Evolutionary conservation across 2,797 vertebrate species (phyloP), one percentile per base, ranked within the genome.

Genomic region (Microcaecilia unicolor): DNA sequence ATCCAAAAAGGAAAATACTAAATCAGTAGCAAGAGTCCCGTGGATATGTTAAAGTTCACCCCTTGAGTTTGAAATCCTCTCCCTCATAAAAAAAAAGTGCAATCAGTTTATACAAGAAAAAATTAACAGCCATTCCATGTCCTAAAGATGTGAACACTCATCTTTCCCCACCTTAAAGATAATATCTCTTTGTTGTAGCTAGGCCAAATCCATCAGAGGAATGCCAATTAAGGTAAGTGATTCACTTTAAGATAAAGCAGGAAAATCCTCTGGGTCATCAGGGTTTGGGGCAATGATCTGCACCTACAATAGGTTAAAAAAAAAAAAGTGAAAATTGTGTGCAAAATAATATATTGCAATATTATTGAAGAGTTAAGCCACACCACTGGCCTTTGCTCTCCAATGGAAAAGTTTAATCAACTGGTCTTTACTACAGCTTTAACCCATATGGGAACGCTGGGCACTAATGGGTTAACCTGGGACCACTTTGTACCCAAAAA

Each of bases 251-350:
- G 61, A 56, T 56, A 86, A 61, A 25, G 84, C 82, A 0, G 81
- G 84, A 40, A 86, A 86, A 42, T 82, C 76, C 29, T 85, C 82
- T 4, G 74, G 82, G 42, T 86, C 82, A 44, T 85, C 73, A 1
- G 81, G 81, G 44, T 87, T 81, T 44, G 82, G 83, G 62, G 72
- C 74, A 33, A 70, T 28, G 10, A 48, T 51, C 19, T 58, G 62
- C 9, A 41, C 66, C 78, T 84, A 34, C 12, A 40, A 41, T 44
- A 20, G 27, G 33, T n/a, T n/a, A n/a, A n/a, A n/a, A n/a, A n/a
- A n/a, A n/a, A n/a, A n/a, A n/a, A n/a, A n/a, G n/a, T n/a, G n/a
- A n/a, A n/a, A n/a, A n/a, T n/a, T n/a, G n/a, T n/a, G n/a, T n/a
- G n/a, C n/a, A n/a, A n/a, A n/a, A n/a, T n/a, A n/a, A n/a, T n/a